Conservation (phyloP, 2,888 invertebrate species). For the Atherix ibis region DNA sequence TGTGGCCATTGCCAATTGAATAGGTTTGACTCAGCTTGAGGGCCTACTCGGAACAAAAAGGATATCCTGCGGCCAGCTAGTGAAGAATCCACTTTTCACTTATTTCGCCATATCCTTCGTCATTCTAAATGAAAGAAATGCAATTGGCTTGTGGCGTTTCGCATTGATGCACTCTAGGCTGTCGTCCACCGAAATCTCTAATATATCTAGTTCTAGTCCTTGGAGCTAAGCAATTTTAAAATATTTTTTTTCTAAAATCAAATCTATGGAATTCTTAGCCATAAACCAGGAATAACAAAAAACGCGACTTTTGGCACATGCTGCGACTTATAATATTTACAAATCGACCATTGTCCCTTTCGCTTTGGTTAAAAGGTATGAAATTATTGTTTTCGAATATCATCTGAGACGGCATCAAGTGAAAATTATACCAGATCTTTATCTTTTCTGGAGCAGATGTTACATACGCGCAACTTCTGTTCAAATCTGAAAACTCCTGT, state of each 20-base stretch:
- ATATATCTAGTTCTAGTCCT: too few species aligned
- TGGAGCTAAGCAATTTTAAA: background rate
- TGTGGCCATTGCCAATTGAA: slow-evolving; percentile 3
- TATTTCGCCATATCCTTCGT: too few species aligned
- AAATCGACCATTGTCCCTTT: slow-evolving; percentile 11
- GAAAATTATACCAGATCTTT: too few species aligned
- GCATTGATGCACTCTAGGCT: too few species aligned
- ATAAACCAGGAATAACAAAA: slow-evolving; percentile 2
- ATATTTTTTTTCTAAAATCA: background rate
- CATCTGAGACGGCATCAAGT: too few species aligned
- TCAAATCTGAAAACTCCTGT: too few species aligned
- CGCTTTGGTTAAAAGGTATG: slow-evolving; percentile 3
- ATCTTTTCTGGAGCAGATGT: slow-evolving; percentile 9
- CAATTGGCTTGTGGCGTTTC: too few species aligned
- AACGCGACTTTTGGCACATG: slow-evolving; percentile 13
- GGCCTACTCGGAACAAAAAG: slow-evolving; percentile 11
- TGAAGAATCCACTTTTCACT: too few species aligned
- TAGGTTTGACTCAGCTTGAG: slow-evolving; percentile 10
- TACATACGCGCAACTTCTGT: too few species aligned
- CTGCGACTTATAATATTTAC: slow-evolving; percentile 14
- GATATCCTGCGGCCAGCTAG: too few species aligned
- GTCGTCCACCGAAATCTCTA: too few species aligned
- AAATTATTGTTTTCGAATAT: background rate
- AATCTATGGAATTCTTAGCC: background rate
- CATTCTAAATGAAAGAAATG: too few species aligned